Evolutionary conservation across 2,113 vertebrate genomes (phyloP).

Genomic region (Charadrius vociferus): DNA sequence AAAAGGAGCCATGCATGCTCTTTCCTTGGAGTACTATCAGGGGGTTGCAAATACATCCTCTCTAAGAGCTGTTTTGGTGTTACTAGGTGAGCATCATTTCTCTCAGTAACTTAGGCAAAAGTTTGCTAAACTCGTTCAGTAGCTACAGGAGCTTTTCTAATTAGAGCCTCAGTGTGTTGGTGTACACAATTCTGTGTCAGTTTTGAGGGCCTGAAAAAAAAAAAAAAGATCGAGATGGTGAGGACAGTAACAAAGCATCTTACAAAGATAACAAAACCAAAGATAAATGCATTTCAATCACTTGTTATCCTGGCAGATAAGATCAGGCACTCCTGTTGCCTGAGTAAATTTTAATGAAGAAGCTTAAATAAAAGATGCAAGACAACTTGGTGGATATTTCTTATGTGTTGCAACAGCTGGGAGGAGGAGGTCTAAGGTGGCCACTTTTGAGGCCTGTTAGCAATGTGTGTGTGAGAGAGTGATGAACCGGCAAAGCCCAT

Average conservation of each 20-base stretch:
- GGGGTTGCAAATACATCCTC: too few species aligned
- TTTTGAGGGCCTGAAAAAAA: neutral
- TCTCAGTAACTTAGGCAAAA: neutral
- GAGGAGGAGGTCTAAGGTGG: neutral
- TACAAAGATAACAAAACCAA: too few species aligned
- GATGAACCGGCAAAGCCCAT: neutral
- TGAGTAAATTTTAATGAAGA: neutral
- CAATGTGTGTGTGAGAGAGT: neutral
- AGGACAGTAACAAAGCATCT: neutral
- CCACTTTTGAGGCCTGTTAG: neutral
- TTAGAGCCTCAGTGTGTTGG: neutral
- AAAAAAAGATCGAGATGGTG: neutral
- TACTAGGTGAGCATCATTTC: neutral
- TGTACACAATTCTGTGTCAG: neutral
- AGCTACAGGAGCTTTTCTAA: neutral
- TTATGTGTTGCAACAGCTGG: neutral
- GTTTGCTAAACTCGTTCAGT: neutral
- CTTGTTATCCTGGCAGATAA: neutral
- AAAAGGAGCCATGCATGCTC: fast-evolving
- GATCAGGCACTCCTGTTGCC: neutral
- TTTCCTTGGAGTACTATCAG: fast-evolving
- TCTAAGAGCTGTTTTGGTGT: neutral
- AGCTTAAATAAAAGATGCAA: neutral
- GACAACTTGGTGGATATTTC: neutral
- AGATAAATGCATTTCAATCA: neutral